Evolutionary conservation across 2,113 vertebrate genomes (phyloP).

Genomic region (Hemicordylus capensis): DNA sequence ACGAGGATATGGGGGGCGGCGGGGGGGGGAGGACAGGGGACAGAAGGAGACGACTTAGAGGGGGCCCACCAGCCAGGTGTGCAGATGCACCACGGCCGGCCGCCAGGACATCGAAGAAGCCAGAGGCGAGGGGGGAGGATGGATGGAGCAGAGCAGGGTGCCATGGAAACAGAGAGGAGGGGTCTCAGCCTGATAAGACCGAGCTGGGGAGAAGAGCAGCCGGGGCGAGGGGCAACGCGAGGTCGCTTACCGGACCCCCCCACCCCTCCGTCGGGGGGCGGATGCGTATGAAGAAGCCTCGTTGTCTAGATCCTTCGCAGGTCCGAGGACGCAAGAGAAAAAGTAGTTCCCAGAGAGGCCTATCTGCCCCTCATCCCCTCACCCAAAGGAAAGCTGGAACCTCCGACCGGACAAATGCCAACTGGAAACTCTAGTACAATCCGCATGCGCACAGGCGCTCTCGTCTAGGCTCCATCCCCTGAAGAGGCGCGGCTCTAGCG

Average conservation of each 20-base stretch:
- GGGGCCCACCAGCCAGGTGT: rapidly evolving
- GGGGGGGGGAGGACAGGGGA: rapidly evolving
- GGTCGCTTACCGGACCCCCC: slow-evolving; percentile 42
- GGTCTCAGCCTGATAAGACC: not conserved
- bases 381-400: not conserved
- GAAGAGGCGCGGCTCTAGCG: rapidly evolving
- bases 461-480: not conserved
- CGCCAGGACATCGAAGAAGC: rapidly evolving
- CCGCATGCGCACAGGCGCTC: slow-evolving; percentile 37
- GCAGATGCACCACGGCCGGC: not conserved
- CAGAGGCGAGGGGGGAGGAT: not conserved
- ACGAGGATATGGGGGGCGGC: not conserved
- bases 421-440: rapidly evolving
- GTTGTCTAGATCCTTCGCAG: not conserved
- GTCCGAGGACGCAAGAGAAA: too few relatives aligned
- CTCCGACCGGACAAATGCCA: not conserved
- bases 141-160: not conserved
- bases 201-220: not conserved
- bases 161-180: not conserved
- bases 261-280: not conserved
- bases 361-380: not conserved
- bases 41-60: not conserved
- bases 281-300: not conserved
- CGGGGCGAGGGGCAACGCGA: not conserved
- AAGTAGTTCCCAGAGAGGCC: not conserved